A percentile compares a stretch with the other conserved stretches of the same genome.
phyloP scores from a whole-genome alignment of 2,888 invertebrate species.

The Ecdyonurus torrentis region DNA sequence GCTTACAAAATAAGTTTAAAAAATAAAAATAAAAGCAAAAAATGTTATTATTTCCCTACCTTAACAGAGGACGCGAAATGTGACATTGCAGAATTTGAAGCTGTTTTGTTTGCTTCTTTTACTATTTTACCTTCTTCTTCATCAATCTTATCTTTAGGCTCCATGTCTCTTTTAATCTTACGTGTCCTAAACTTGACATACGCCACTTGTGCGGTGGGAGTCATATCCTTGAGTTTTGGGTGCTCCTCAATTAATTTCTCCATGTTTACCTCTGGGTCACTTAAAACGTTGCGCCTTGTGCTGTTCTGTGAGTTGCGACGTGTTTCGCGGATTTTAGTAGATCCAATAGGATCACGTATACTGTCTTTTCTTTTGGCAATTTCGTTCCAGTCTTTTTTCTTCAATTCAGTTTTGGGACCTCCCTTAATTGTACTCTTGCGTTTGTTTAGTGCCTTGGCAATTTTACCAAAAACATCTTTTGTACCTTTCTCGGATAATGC shows the following conservation, averaged over 20 bases:
- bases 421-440: slow-evolving; percentile 36
- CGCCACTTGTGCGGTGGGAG: slow-evolving; percentile 62
- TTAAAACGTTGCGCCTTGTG: slow-evolving; percentile 48
- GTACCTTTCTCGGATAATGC: slow-evolving; percentile 49
- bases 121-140: too few species aligned
- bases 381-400: slow-evolving; percentile 64
- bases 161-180: slow-evolving; percentile 42
- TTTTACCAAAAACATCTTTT: slow-evolving; percentile 66
- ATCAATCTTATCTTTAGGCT: slow-evolving; percentile 18
- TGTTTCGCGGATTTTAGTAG: slow-evolving; percentile 45
- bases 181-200: slow-evolving; percentile 76
- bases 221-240: slow-evolving; percentile 55
- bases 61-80: too few species aligned
- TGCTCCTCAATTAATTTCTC: slow-evolving; percentile 63
- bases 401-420: slow-evolving; percentile 17
- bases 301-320: slow-evolving; percentile 51
- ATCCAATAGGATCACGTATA: slow-evolving; percentile 60
- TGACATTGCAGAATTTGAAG: too few species aligned
- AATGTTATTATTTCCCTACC: too few species aligned
- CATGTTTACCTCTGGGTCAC: slow-evolving; percentile 44
- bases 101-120: too few species aligned
- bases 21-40: too few species aligned
- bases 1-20: too few species aligned
- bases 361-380: slow-evolving; percentile 54
- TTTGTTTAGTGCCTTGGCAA: slow-evolving; percentile 67